Conservation (phyloP, 2,888 invertebrate genomes). For the Microplitis manilae region DNA sequence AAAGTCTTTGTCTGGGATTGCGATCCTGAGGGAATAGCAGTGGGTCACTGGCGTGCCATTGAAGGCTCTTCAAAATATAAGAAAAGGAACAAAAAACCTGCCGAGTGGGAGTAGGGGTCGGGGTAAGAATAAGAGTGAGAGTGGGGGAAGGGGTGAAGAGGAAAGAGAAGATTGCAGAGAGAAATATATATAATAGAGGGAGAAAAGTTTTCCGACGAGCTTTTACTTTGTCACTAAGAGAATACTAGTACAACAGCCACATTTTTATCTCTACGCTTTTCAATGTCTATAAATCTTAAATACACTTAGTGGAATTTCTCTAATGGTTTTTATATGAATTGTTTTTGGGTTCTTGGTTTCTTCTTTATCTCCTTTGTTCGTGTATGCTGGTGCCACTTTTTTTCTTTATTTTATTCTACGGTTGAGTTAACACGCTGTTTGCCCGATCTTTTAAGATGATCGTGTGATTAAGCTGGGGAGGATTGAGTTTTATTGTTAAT, state of each 20-base stretch:
- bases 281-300: slow-evolving; percentile 41
- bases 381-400: not conserved
- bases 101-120: not conserved
- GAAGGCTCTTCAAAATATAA: slow-evolving; percentile 23
- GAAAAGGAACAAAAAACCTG: not conserved
- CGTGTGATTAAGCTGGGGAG: not conserved
- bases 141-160: slow-evolving; percentile 27
- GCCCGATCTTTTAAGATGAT: not conserved
- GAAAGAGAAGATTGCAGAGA: slow-evolving; percentile 26
- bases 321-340: slow-evolving; percentile 28
- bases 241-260: slow-evolving; percentile 31
- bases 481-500: not conserved
- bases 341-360: not conserved
- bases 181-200: no score
- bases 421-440: not conserved
- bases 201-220: slow-evolving; percentile 38
- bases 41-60: slow-evolving; percentile 50
- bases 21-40: slow-evolving; percentile 38
- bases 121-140: slow-evolving; percentile 29
- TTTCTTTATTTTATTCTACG: not conserved
- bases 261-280: slow-evolving; percentile 38
- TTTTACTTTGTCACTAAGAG: slow-evolving; percentile 44
- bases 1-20: slow-evolving; percentile 53
- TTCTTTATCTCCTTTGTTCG: not conserved
- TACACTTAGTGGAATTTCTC: slow-evolving; percentile 27